Base-by-base conservation (phyloP, 2,797 vertebrate species). In the Galago senegalensis region DNA sequence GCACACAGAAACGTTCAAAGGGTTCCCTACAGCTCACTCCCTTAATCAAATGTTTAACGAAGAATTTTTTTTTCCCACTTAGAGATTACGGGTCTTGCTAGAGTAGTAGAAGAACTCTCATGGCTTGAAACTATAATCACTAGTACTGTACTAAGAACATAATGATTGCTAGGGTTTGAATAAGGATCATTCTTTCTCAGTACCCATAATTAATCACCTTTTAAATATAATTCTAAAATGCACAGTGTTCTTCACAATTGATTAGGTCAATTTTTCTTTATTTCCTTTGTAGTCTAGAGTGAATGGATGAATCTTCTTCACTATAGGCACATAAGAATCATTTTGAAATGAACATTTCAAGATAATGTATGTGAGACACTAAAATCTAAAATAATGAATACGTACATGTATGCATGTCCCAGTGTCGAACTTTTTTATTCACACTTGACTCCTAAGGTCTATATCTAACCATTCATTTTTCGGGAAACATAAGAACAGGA, bases 301-400 rank as follows among this genome's bases (percentile, higher is more conserved):
- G 43, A 95, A 40, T 17, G 58, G 56, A 40, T 77, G 17, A 65
- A 70, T 6, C 49, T 92, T 7, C 21, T 63, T 89, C 43, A 56
- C 6, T 83, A 10, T 46, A 29, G 86, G 8, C 4, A n/a, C 60
- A 27, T 85, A 72, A 67, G 53, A 23, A 56, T 16, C 17, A 79
- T 65, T 93, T 91, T 60, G 16, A 92, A 96, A 67, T 46, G 40
- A n/a, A 83, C 3, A 60, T 91, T 96, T 90, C n/a, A 58, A 85
- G 23, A 49, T 34, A 93, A 70, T 72, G 70, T 87, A 79, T 58
- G 9, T 67, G 25, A 83, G 49, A 70, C 0, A 75, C 3, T 9
- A 76, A 80, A 79, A 46, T 3, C 12, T 77, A 72, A 89, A 91
- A 70, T 65, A 76, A 21, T 80, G 65, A 83, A n/a, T 61, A 43